These are phyloP conservation scores for Orthosia gracilis DNA, from an alignment of 2,888 invertebrate species.

Conservation along the genomic window DNA sequence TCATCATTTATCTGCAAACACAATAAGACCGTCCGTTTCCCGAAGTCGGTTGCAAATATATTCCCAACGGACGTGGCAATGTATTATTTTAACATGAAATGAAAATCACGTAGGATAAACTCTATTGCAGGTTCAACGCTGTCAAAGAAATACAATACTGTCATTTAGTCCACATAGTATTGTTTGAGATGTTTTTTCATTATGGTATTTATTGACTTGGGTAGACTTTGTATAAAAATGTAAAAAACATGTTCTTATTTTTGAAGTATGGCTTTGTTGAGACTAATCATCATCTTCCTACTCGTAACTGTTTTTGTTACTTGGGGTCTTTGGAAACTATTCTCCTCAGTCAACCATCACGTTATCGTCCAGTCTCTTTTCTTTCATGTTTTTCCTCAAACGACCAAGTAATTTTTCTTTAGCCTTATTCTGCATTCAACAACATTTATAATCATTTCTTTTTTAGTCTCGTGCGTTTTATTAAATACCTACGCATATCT, in stretches of 20 bases:
- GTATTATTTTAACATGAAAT: conserved; percentile 48
- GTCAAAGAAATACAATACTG: conserved; percentile 8
- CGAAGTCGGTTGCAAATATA: conserved; percentile 55
- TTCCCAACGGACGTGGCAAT: conserved; percentile 36
- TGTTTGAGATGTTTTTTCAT: conserved; percentile 9
- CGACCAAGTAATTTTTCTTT: not conserved
- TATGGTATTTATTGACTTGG: not conserved
- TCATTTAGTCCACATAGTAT: conserved; percentile 2
- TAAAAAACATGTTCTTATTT: not conserved
- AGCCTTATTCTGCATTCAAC: not conserved
- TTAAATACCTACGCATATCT: not conserved
- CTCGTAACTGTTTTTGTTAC: not conserved
- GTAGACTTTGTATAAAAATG: not conserved
- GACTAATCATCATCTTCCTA: too few species aligned
- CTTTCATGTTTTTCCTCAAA: not conserved
- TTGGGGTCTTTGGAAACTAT: too few species aligned
- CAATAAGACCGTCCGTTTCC: conserved; percentile 35
- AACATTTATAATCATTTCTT: too few species aligned
- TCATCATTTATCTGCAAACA: conserved; percentile 52
- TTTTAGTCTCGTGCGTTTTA: not conserved
- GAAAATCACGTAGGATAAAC: conserved; percentile 39
- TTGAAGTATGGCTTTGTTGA: not conserved
- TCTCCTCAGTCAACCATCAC: not conserved
- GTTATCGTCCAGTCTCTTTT: not conserved
- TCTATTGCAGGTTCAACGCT: conserved; percentile 34